Evolutionary conservation across 2,888 invertebrate species (phyloP), one percentile per base, ranked within the genome.

Genomic region (Drosophila vallismaia): DNA sequence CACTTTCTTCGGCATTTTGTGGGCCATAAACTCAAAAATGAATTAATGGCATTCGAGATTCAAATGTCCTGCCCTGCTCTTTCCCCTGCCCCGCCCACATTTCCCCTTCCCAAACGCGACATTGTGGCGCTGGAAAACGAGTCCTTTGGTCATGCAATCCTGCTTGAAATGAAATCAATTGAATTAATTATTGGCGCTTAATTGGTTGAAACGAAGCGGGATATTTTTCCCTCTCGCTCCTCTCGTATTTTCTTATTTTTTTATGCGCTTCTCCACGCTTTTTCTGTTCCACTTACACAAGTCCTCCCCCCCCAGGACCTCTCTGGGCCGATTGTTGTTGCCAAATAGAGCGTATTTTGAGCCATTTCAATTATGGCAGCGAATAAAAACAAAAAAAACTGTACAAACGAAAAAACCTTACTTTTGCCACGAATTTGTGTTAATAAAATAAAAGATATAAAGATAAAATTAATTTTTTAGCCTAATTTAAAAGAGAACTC

Each of bases 131-230:
- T 59, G 46, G 45, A 44, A 44, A 44, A 19, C 24, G 44, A 24
- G 49, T 51, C 45, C 26, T 33, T 46, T 36, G 14, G 50, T 10
- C 24, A 10, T 24, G 44, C 46, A 58, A 40, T 70, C 48, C 57
- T 33, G 77, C 46, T 54, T 88, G 85, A 86, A 83, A 88, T 78
- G 85, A 84, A 88, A 79, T 83, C 89, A 88, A 89, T 89, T 89
- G 79, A 89, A 90, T 89, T 90, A 90, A 90, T 89, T 89, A 89
- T 90, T 88, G 90, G 75, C 79, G 90, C 88, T 81, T 89, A 89
- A 89, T 89, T 89, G 89, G 90, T 90, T 88, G 90, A 78, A 82
- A 76, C 88, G 86, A 87, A 84, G 76, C 74, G 71, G 84, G 73
- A 68, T 75, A 74, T 56, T 40, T 44, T 6, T 28, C 28, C 28